Base-by-base conservation (phyloP, 2,797 vertebrate species). In the Knipowitschia caucasica region DNA sequence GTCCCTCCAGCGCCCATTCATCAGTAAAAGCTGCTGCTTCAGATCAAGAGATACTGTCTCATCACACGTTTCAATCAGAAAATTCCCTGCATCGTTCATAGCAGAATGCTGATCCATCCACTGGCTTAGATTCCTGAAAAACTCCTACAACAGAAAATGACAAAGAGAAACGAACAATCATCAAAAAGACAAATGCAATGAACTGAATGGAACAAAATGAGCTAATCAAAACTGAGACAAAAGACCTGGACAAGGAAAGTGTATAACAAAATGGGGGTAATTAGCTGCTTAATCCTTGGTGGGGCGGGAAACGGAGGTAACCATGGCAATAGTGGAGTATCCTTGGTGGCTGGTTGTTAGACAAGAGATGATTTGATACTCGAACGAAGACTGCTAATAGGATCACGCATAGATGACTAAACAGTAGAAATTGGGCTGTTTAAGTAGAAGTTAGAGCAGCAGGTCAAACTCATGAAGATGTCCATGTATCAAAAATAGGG, bases 71-170 rank as follows among this genome's bases (percentile, higher is more conserved):
- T 98, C 96, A 35, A 99, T 99, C 1, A 99, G 92, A 68, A 99
- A 99, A 84, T 98, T 98, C 57, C 96, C 97, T 4, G 96, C 94
- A 25, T 98, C 96, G 3, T 99, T 99, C 95, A 99, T 98, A 59
- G 92, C 86, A n/a, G 92, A 83, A 36, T 99, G 97, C 66, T 96
- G 94, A 62, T 98, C 94, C 68, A 98, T 96, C 95, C 95, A 95
- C 52, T 94, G 93, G 63, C 93, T 93, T 69, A 99, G 92, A 66
- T 93, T 92, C 26, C 92, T 85, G 73, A 99, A 99, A 74, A 99
- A 99, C 67, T 98, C 95, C 97, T 99, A 73, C 17, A 62, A 33
- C 14, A 67, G 33, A 58, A 20, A 53, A 12, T 50, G 65, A 66
- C 59, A 60, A 18, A 64, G 46, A 63, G 47, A 64, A 59, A 70